Base-by-base conservation (phyloP, 2,888 invertebrate genomes). In the Siphlonurus alternatus region DNA sequence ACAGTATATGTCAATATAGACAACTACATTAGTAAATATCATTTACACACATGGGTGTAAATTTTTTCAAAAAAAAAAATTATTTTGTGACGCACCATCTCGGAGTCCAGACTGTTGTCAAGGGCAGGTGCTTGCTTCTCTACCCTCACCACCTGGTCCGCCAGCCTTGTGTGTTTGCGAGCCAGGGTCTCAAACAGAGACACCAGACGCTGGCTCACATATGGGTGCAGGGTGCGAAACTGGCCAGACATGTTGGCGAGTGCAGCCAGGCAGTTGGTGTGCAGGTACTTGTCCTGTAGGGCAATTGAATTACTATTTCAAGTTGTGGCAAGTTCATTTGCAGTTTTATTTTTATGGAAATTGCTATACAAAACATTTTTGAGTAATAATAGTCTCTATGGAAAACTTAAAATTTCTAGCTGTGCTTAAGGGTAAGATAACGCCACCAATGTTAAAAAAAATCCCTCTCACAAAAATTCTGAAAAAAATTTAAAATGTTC, bases 261-360 rank as follows among this genome's bases (percentile, higher is more conserved):
- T 3, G 98, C 97, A 1, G 99, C 99, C 67, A 99, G 79, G 74
- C 98, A 98, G 77, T 99, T 99, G 2, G 97, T 98, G 75, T 99
- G 99, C 20, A 99, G 81, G 76, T 99, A 99, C 76, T 96, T 95
- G 74, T 97, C 97, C 83, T 84, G 69, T 59, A 67, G 23, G 18
- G 5, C n/a, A 1, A 61, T 24, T 1, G 25, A 3, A 25, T n/a
- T n/a, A n/a, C n/a, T n/a, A n/a, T n/a, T n/a, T n/a, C n/a, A n/a
- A n/a, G n/a, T 18, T 24, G 23, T 24, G 24, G 20, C 24, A 2
- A 1, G 24, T 25, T 23, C 19, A 15, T 10, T 15, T 38, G 38
- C 38, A 10, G 38, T 38, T 38, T 38, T n/a, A n/a, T 51, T 51
- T n/a, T 15, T 51, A 51, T 15, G 53, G 53, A 15, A 51, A 51